Evolutionary conservation across 2,797 vertebrate genomes (phyloP), one percentile per base, ranked within the genome.

Genomic region (Agapornis canus): DNA sequence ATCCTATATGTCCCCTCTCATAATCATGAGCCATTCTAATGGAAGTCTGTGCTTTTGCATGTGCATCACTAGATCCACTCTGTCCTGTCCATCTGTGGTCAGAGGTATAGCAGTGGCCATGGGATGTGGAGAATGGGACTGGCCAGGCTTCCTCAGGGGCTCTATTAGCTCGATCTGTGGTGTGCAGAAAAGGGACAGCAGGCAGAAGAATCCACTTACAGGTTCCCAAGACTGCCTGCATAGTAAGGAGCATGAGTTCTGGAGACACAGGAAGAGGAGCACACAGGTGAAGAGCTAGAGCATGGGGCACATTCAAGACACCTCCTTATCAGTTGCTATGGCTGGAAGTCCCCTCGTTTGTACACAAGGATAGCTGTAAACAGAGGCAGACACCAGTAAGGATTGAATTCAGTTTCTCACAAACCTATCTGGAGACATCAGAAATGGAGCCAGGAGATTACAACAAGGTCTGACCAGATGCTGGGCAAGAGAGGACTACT

Each of bases 51-150:
- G n/a, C n/a, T 56, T 56, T 56, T 56, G 21, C 35, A 40, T 1
- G 0, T 43, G 11, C 32, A 27, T 40, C 1, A 0, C 35, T 59
- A 51, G 22, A 45, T 63, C 16, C 29, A n/a, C 4, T 18, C 12
- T 43, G 17, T 18, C 54, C 48, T 42, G 7, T 6, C 19, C 39
- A 23, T 65, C 31, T 54, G 22, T 35, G 52, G 22, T 19, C 59
- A 89, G n/a, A 72, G 40, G 11, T 7, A 6, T 6, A 48, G 59
- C 79, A 56, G 22, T 6, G 9, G 9, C 13, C n/a, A 77, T 16
- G 7, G 18, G 25, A 25, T 0, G 0, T 2, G 9, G 42, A 25
- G 31, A 61, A 19, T 1, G 4, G 8, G 29, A 19, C 40, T 51
- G n/a, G 31, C 8, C 35, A 68, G 49, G 20, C 13, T 52, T 11